These are phyloP conservation scores for Drosophila parthenogenetica DNA, from an alignment of 2,888 invertebrate species.

Conservation along the genomic window DNA sequence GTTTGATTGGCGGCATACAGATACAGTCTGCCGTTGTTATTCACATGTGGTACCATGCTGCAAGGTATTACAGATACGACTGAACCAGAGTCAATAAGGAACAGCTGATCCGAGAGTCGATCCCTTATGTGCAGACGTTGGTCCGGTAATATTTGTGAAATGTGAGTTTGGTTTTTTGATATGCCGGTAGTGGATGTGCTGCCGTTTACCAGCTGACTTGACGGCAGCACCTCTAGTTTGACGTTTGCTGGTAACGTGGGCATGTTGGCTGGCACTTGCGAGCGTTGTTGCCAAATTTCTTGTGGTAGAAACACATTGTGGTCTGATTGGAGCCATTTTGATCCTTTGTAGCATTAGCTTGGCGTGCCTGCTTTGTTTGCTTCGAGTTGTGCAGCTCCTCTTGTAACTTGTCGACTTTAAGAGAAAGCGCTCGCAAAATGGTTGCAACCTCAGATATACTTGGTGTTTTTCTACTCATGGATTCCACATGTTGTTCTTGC, in stretches of 20 bases:
- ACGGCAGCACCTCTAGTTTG: conserved; percentile 1
- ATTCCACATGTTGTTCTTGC: no score
- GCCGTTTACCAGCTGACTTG: not conserved
- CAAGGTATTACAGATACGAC: conserved; percentile 8
- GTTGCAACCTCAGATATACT: not conserved
- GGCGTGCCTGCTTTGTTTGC: not conserved
- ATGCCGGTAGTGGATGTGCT: not conserved
- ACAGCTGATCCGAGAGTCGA: not conserved
- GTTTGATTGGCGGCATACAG: conserved; percentile 8
- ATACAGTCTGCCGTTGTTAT: not conserved
- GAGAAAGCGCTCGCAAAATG: not conserved
- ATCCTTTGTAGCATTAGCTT: not conserved
- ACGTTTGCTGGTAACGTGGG: conserved; percentile 3
- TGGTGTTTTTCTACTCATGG: no score
- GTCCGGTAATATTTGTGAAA: no score
- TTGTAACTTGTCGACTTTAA: not conserved
- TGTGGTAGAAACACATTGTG: conserved; percentile 1
- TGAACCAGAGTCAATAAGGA: conserved; percentile 1
- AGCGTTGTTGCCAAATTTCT: not conserved
- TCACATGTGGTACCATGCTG: not conserved
- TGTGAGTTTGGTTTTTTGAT: not conserved
- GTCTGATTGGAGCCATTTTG: not conserved
- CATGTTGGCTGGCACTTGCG: conserved; percentile 3
- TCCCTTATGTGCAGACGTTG: conserved; percentile 2
- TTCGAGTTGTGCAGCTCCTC: not conserved